Evolutionary conservation across 2,888 invertebrate genomes (phyloP), one percentile per base, ranked within the genome.

Genomic region (Sturmia bella): DNA sequence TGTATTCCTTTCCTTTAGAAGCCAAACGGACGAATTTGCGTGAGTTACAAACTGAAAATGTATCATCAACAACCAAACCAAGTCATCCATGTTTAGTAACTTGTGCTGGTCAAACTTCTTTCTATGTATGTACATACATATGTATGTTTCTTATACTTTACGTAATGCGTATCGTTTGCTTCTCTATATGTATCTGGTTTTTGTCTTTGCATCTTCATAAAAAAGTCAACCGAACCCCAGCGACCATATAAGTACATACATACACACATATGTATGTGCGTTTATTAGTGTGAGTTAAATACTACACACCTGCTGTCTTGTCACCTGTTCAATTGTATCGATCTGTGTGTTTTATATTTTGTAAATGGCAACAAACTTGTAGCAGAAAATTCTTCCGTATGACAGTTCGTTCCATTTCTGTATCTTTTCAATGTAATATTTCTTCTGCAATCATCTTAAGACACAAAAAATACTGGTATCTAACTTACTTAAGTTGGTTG

Each of bases 221-320:
- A 64, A 48, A 15, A 39, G 19, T 3, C 27, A 12, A 59, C 17
- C 24, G 11, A 48, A 68, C 57, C 41, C 59, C 57, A 56, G 24
- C 32, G 19, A 50, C 66, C 57, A 52, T 48, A 50, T 41, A 43
- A 4, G n/a, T 11, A n/a, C 4, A 41, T 32, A 32, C 32, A 7
- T 6, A 7, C 9, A 7, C 6, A 32, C 7, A 7, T 7, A 32
- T 9, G 1, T 7, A 32, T 9, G 32, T 32, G 5, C 6, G 32
- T 32, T 32, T 39, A 19, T 13, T 15, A 48, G 56, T 74, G 27
- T 54, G 74, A 32, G 11, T 56, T 24, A 43, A 74, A 76, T 48
- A 68, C n/a, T n/a, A n/a, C n/a, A n/a, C 72, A 76, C 76, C 72
- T 81, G 76, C 72, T 68, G 41, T 52, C 54, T 37, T 59, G 56